Conservation (phyloP, 2,888 invertebrate genomes). For the Cryptus viduatorius region DNA sequence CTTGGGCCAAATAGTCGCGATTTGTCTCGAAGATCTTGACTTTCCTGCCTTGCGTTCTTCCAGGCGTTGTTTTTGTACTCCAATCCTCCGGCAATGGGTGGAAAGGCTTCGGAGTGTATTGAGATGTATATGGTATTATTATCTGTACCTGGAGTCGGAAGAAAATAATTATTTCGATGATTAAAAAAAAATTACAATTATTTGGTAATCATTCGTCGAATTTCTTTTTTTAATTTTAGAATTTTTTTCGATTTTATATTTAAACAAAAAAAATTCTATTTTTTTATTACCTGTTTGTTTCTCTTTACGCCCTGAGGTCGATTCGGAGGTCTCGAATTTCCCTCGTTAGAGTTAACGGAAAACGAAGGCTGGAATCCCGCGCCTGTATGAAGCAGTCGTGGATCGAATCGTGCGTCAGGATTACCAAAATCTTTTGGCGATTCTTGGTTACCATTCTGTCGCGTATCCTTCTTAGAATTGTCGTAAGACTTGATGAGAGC, state of each 20-base stretch:
- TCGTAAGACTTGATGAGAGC: conserved; percentile 71
- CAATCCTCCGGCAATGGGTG: conserved; percentile 79
- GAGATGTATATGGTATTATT: conserved; percentile 92
- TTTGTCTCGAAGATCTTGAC: conserved; percentile 51
- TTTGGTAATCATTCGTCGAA: background rate
- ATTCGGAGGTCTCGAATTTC: conserved; percentile 36
- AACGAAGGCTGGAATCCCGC: conserved; percentile 54
- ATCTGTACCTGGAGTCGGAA: conserved; percentile 89
- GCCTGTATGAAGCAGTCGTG: conserved; percentile 54
- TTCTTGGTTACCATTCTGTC: background rate
- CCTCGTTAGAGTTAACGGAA: conserved; percentile 3
- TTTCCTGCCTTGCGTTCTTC: conserved; percentile 62
- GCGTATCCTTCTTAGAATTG: conserved; percentile 66
- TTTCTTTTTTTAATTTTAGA: background rate
- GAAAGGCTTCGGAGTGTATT: conserved; percentile 87
- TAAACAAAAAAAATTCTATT: background rate
- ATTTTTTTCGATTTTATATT: background rate
- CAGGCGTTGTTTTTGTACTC: conserved; percentile 77
- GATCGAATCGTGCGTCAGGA: conserved; percentile 51
- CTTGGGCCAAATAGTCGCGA: conserved; percentile 57
- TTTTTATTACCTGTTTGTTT: conserved; percentile 77
- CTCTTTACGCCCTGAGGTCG: conserved; percentile 73
- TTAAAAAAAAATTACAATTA: background rate
- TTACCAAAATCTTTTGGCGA: conserved; percentile 1
- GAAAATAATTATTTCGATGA: conserved; percentile 84